These are phyloP conservation scores for Anastrepha obliqua DNA, from an alignment of 1,140 invertebrate genomes.

Conservation along the genomic window DNA sequence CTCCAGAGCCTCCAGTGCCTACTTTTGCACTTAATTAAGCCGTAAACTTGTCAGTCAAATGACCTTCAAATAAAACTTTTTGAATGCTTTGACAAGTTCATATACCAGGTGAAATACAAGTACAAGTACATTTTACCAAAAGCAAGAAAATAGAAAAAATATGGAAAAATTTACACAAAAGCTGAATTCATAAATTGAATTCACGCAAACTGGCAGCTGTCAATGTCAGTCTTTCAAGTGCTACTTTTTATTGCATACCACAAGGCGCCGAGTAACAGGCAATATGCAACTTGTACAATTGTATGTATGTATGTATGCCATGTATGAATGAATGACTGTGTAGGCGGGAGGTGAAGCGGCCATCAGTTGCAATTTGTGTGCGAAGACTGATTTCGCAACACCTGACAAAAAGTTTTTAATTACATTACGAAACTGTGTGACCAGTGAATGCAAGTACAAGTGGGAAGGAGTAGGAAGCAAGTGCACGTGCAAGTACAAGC, in stretches of 20 bases:
- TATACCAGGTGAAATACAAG: not conserved
- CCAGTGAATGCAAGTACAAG: slow-evolving; percentile 5
- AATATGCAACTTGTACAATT: slow-evolving; percentile 6
- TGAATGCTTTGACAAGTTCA: slow-evolving; percentile 37
- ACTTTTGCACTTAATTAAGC: slow-evolving; percentile 45
- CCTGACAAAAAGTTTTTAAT: slow-evolving; percentile 49
- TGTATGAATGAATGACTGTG: not conserved
- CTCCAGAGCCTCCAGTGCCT: not conserved
- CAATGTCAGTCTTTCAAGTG: slow-evolving; percentile 26
- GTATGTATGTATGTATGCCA: not conserved
- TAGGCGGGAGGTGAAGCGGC: not conserved
- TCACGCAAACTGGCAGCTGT: slow-evolving; percentile 38
- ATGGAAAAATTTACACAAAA: not conserved
- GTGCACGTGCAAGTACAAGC: not conserved
- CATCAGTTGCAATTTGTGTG: slow-evolving; percentile 6
- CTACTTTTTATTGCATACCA: slow-evolving; percentile 33
- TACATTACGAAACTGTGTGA: slow-evolving; percentile 47
- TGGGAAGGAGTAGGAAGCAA: not conserved
- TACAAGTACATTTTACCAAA: not conserved
- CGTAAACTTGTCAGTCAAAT: slow-evolving; percentile 7
- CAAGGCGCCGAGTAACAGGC: not conserved
- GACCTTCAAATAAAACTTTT: slow-evolving; percentile 46
- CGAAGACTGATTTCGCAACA: slow-evolving; percentile 37
- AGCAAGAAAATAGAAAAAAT: not conserved
- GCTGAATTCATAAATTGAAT: slow-evolving; percentile 45